These are phyloP conservation scores for Enteromius thamalakanensis DNA, from an alignment of 2,797 vertebrate species.

Conservation along the genomic window DNA sequence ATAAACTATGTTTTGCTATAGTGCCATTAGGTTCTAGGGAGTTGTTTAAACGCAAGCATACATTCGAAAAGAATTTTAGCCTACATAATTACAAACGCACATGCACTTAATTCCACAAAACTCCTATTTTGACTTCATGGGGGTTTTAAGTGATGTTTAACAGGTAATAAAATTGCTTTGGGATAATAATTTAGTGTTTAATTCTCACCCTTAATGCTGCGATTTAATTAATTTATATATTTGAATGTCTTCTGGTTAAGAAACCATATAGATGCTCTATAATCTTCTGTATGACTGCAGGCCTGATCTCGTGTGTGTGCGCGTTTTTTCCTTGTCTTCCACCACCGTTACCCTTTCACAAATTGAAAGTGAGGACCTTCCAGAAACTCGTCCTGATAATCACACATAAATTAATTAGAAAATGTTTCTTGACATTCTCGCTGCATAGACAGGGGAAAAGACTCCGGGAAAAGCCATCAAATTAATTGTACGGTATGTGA, in stretches of 20 bases:
- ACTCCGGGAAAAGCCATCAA: conserved; percentile 82
- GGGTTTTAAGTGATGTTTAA: neutral
- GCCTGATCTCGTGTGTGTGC: conserved; percentile 34
- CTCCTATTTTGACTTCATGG: neutral
- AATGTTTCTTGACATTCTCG: conserved; percentile 85
- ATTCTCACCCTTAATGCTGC: neutral
- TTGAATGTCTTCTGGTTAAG: conserved; percentile 15
- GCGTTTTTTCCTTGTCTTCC: conserved; percentile 58
- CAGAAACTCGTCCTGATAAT: conserved; percentile 83
- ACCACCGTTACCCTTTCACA: conserved; percentile 74
- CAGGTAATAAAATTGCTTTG: conserved; percentile 9
- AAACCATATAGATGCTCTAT: conserved; percentile 27
- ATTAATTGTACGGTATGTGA: conserved; percentile 86
- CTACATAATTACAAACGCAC: neutral
- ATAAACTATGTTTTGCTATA: neutral
- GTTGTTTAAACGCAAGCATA: neutral
- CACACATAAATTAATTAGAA: conserved; percentile 87
- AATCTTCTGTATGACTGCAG: conserved; percentile 38
- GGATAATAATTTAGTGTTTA: neutral
- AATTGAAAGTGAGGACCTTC: conserved; percentile 85
- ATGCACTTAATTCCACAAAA: neutral
- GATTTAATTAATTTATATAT: conserved; percentile 29
- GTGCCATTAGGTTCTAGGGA: neutral
- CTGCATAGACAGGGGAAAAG: conserved; percentile 72
- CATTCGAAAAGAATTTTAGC: neutral